These are phyloP conservation scores for Pseudolaguvia tuberculata DNA, from an alignment of 2,113 vertebrate genomes.

Conservation along the genomic window DNA sequence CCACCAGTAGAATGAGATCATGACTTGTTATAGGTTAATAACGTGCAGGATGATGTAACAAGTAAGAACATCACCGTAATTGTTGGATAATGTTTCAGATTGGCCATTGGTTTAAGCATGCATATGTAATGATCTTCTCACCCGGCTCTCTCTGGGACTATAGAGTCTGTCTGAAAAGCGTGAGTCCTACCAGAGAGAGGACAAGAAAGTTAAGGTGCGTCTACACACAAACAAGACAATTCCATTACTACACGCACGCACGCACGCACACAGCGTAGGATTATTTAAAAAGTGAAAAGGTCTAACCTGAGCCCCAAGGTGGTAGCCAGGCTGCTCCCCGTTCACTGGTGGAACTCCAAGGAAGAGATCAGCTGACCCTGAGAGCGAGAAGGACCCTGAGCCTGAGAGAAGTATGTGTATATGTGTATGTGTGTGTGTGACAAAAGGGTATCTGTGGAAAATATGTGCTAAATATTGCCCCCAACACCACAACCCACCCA, in stretches of 20 bases:
- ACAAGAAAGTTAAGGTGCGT: conserved; percentile 27
- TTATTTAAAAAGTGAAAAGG: not conserved
- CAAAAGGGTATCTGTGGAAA: conserved; percentile 20
- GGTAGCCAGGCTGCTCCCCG: conserved; percentile 74
- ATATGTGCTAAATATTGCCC: conserved; percentile 3
- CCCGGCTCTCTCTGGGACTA: conserved; percentile 71
- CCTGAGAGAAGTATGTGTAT: conserved; percentile 59
- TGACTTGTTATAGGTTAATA: too few species aligned
- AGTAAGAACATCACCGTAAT: not conserved
- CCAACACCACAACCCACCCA: not conserved
- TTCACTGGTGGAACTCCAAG: conserved; percentile 83
- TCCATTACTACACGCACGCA: conserved; percentile 2
- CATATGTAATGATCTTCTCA: conserved; percentile 44
- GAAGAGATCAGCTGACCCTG: conserved; percentile 85
- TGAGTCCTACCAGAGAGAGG: conserved; percentile 45
- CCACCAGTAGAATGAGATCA: too few species aligned
- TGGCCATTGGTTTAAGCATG: not conserved
- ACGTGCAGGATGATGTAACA: too few species aligned
- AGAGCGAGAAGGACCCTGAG: conserved; percentile 85
- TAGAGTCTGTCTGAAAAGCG: conserved; percentile 70
- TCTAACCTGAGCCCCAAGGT: conserved; percentile 77
- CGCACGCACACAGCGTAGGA: not conserved
- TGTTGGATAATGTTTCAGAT: not conserved
- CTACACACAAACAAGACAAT: conserved; percentile 10
- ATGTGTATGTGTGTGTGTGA: conserved; percentile 17